Evolutionary conservation across 2,797 vertebrate genomes (phyloP).

Genomic region (Clarias platycephalus): DNA sequence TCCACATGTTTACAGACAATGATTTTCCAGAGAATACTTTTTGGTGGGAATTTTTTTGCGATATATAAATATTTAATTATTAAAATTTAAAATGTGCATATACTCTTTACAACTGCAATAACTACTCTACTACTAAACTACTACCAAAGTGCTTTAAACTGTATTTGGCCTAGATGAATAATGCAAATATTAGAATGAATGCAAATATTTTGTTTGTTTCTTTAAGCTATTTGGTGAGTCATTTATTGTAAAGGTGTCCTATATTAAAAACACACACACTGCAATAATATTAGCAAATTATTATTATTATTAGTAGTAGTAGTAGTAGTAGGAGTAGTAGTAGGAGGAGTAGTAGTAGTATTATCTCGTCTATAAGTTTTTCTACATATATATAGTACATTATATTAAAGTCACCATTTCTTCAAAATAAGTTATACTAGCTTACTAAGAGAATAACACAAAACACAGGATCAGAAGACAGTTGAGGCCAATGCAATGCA

Average conservation of each 20-base stretch:
- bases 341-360: no score
- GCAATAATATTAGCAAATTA: not conserved
- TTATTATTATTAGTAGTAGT: no score
- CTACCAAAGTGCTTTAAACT: not conserved
- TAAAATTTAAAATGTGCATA: not conserved
- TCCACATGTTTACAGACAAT: slow-evolving; percentile 13
- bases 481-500: no score
- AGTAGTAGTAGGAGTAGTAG: no score
- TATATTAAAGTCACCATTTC: not conserved
- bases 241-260: not conserved
- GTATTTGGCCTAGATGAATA: not conserved
- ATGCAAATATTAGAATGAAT: not conserved
- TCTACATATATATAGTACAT: not conserved
- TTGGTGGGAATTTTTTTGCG: not conserved
- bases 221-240: not conserved
- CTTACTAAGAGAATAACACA: not conserved
- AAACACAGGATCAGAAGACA: not conserved
- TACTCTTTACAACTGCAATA: not conserved
- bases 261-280: not conserved
- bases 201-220: no score
- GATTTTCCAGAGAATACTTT: not conserved
- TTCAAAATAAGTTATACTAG: not conserved
- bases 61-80: not conserved
- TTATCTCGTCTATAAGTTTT: not conserved
- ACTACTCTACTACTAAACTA: no score